Conservation (phyloP, 1,140 invertebrate species). For the Drosophila repletoides region DNA sequence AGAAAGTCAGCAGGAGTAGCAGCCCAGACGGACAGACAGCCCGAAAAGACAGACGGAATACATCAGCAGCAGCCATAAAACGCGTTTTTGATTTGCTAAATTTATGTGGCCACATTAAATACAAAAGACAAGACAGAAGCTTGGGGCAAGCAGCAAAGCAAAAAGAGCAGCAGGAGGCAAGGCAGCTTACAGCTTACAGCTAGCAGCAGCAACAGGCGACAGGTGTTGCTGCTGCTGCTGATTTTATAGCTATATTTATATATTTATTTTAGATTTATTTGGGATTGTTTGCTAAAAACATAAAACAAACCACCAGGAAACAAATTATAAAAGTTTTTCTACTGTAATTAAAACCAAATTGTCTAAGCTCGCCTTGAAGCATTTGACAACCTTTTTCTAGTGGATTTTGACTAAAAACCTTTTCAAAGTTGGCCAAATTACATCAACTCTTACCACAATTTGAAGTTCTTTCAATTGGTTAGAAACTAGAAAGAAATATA, state of each 20-base stretch:
- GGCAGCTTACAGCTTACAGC: neutral
- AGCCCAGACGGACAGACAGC: neutral
- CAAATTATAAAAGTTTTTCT: no score
- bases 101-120: slow-evolving; percentile 77
- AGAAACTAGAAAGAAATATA: no score
- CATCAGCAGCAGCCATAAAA: slow-evolving; percentile 58
- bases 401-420: no score
- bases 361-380: no score
- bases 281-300: no score
- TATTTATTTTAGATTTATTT: no score
- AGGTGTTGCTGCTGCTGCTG: slow-evolving; percentile 55
- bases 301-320: no score
- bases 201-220: slow-evolving; percentile 37
- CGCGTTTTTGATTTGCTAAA: slow-evolving; percentile 78
- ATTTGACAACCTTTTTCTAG: no score
- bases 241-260: neutral
- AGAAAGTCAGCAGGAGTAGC: slow-evolving; percentile 32
- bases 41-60: slow-evolving; percentile 3
- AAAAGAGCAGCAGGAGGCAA: neutral
- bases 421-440: no score
- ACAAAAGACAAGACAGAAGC: slow-evolving; percentile 22
- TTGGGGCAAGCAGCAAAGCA: neutral
- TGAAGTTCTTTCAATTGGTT: no score
- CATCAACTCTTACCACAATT: no score
- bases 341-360: no score